Base-by-base conservation (phyloP, 2,113 vertebrate genomes). In the Procavia capensis region DNA sequence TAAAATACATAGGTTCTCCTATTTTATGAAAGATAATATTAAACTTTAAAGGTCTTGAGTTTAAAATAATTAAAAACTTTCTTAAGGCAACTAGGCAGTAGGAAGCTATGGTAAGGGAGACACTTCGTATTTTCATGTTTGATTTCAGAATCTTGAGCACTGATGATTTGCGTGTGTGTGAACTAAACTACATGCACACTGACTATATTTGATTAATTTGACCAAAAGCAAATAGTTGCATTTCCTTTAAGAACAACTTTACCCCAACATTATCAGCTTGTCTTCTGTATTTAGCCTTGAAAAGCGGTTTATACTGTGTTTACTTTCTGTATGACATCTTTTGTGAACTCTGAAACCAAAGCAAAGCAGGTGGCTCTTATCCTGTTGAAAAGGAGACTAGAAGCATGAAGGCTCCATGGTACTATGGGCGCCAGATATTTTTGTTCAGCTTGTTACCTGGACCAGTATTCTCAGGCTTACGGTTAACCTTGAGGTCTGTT, bases 51-150 rank as follows among this genome's bases (percentile, higher is more conserved):
- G 54, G 29, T 84, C 72, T 91, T 85, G 54, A 59, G 24, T 88
- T 78, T 90, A 27, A 90, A 81, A 90, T 84, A 80, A 34, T 74
- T 61, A 57, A 72, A 90, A 74, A 88, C 3, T 74, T 83, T 92
- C 57, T 66, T 82, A 63, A 74, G 54, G 27, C 34, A 91, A 75
- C 25, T 79, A 78, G 82, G 84, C 29, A 50, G 11, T 63, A 54
- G 43, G 85, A 72, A 29, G 27, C 17, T 76, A 76, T 76, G 31
- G 43, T 57, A 93, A 92, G 84, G 8, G 45, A 19, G 17, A 3
- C 27, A 57, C 20, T 61, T 78, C 9, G 41, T 64, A 11, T 83
- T 81, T 64, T 43, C 10, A 47, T 66, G 27, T 74, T 78, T 64
- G 10, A 36, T 80, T 91, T 75, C 83, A 88, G 78, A 72, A 91